Conservation (phyloP, 2,888 invertebrate species). For the Clivina fossor region DNA sequence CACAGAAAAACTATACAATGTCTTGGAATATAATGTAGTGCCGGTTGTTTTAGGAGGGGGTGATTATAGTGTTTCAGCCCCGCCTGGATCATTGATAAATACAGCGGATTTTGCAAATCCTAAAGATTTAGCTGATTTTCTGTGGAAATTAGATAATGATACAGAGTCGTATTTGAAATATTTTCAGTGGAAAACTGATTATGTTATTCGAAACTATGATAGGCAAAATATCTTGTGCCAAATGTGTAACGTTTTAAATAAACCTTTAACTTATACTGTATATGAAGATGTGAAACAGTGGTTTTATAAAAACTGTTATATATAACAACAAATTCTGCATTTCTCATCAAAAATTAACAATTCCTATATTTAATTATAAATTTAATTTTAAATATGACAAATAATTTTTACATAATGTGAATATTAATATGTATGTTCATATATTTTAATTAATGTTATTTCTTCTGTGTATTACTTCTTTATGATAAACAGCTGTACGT, state of each 20-base stretch:
- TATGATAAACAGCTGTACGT: too few species aligned
- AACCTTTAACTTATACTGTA: slow-evolving; percentile 38
- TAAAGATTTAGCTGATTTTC: slow-evolving; percentile 56
- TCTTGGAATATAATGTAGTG: slow-evolving; percentile 60
- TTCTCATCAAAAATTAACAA: too few species aligned
- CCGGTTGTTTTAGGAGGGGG: slow-evolving; percentile 69
- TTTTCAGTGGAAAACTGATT: slow-evolving; percentile 58
- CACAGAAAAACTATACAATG: slow-evolving; percentile 63
- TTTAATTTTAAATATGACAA: too few species aligned
- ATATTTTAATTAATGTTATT: too few species aligned
- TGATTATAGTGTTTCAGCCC: slow-evolving; percentile 59
- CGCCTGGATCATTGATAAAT: slow-evolving; percentile 58
- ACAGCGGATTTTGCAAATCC: slow-evolving; percentile 58
- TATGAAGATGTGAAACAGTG: slow-evolving; percentile 41
- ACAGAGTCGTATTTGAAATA: slow-evolving; percentile 59
- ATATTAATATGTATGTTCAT: too few species aligned
- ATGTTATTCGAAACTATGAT: slow-evolving; percentile 38
- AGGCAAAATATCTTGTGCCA: slow-evolving; percentile 39
- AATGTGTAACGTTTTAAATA: slow-evolving; percentile 44
- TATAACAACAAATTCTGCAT: too few species aligned
- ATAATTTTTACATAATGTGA: too few species aligned
- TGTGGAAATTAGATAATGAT: slow-evolving; percentile 55
- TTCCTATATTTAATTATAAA: too few species aligned
- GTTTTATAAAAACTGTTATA: too few species aligned
- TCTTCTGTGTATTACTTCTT: too few species aligned